Percentiles rank a stretch among this genome's conserved stretches.
These are phyloP conservation scores for Hystrix cristata DNA, from an alignment of 2,113 vertebrate genomes.

Conservation along the genomic window DNA sequence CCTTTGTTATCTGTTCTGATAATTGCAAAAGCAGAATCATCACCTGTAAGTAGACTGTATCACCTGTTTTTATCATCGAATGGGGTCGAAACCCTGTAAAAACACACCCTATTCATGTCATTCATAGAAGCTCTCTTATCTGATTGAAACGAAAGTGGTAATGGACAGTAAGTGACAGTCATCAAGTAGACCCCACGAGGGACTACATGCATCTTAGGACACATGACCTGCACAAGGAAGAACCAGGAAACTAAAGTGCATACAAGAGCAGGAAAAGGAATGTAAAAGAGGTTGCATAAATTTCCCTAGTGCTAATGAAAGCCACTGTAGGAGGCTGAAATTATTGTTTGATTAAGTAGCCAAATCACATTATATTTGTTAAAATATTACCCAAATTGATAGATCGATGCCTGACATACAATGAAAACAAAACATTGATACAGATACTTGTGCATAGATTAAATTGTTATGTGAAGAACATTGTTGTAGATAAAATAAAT, in stretches of 20 bases:
- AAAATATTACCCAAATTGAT: not conserved
- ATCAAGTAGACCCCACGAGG: not conserved
- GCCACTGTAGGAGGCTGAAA: not conserved
- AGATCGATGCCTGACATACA: not conserved
- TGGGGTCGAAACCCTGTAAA: not conserved
- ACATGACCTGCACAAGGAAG: not conserved
- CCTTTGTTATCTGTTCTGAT: not conserved
- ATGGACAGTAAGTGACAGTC: not conserved
- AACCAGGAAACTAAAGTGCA: not conserved
- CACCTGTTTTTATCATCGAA: not conserved
- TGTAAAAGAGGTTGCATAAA: not conserved
- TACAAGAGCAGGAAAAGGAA: not conserved
- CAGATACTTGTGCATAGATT: not conserved
- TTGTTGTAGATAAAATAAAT: not conserved
- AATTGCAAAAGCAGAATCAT: not conserved
- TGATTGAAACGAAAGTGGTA: not conserved
- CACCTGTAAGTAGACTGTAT: not conserved
- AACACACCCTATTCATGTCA: not conserved
- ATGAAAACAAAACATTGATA: not conserved
- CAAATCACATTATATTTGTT: not conserved
- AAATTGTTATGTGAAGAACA: not conserved
- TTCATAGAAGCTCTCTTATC: not conserved
- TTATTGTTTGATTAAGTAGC: not conserved
- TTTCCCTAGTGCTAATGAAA: not conserved
- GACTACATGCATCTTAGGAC: not conserved